Conservation (phyloP, 2,113 vertebrate genomes). For the Rattus norvegicus region DNA sequence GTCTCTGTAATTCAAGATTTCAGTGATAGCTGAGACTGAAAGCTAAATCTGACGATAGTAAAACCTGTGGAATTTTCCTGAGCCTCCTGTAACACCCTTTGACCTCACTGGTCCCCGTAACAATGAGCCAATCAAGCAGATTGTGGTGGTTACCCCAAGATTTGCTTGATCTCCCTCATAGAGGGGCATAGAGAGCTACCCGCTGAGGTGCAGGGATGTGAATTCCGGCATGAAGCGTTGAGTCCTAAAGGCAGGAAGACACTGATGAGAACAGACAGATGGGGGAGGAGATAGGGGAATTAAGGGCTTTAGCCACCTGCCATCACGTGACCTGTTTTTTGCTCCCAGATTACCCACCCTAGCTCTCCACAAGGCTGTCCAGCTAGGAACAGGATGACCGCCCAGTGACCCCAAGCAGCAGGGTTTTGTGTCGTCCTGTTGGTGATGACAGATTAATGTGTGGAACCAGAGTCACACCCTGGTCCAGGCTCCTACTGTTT, state of each 20-base stretch:
- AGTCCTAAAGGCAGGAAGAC: neutral
- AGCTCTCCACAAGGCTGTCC: neutral
- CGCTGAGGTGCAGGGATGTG: neutral
- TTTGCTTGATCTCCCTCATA: neutral
- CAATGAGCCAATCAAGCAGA: neutral
- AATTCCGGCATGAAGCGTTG: neutral
- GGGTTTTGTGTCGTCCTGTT: neutral
- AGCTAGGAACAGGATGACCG: conserved; percentile 3
- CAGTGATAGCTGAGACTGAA: neutral
- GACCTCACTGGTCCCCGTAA: neutral
- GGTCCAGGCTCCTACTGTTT: neutral
- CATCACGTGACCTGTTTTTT: conserved; percentile 31
- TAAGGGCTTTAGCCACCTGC: conserved; percentile 64
- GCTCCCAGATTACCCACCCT: conserved; percentile 40
- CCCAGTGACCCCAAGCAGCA: neutral
- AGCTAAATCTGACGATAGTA: neutral
- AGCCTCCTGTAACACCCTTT: neutral
- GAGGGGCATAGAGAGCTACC: neutral
- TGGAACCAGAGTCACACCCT: neutral
- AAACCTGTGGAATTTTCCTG: neutral
- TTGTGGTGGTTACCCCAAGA: neutral
- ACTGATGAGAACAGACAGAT: neutral
- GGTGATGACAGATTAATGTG: neutral
- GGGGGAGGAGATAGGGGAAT: conserved; percentile 5
- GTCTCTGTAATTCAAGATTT: conserved; percentile 22